Evolutionary conservation across 2,888 invertebrate genomes (phyloP), one percentile per base, ranked within the genome.

Genomic region (Nyleta sp.): DNA sequence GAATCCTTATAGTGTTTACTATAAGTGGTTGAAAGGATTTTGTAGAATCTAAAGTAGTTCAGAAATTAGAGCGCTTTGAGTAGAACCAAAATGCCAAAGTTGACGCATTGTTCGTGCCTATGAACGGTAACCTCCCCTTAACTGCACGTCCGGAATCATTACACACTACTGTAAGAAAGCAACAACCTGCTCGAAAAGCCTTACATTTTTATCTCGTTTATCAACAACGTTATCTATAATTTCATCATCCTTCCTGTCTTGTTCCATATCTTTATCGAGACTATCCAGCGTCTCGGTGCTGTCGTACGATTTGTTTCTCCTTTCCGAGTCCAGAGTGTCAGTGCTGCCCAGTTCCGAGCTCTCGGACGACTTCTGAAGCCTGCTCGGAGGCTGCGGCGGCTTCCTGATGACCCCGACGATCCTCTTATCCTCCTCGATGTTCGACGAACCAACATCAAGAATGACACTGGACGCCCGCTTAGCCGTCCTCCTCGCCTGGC

Each of bases 271-370:
- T 46, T 87, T 89, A 42, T 90, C 90, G 13, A 90, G 84, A 62
- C 90, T 91, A 57, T 91, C 90, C 28, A 91, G 80, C 4, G 90
- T 90, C 64, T 90, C 90, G 0, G 88, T 89, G 72, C 90, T 90
- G 64, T 87, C 90, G 5, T 87, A 89, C 3, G 87, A 89, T 46
- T 90, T 90, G 52, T 88, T 88, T 44, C 88, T 84, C 50, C 87
- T 86, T 46, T 90, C 89, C 0, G 89, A 90, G 59, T 90, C 88
- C 2, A 90, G 64, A 0, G 90, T 90, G 31, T 91, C 90, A 6
- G 89, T 90, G 60, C 90, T 90, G 2, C 89, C 90, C 0, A 90
- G 81, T 15, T 90, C 90, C 3, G 90, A 91, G 75, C 90, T 90
- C 72, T 90, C 90, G 2, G 90, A 90, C 1, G 89, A 89, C 59